Conservation (phyloP, 2,797 vertebrate genomes). For the Merluccius polli region DNA sequence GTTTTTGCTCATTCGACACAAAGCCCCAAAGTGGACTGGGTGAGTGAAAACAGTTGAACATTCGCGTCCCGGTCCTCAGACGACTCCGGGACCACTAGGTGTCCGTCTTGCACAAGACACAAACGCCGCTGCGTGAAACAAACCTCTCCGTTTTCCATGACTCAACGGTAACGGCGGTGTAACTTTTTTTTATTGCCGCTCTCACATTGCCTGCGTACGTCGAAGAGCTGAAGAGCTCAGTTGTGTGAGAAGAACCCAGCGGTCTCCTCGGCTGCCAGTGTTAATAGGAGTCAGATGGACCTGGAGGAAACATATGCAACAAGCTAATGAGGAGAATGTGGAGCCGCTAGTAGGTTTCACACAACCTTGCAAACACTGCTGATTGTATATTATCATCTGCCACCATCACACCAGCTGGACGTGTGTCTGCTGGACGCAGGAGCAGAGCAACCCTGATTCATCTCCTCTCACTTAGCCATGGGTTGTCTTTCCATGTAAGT, state of each 20-base stretch:
- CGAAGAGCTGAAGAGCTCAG: constrained; percentile 24
- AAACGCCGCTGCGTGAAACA: background rate
- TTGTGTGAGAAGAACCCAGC: constrained; percentile 36
- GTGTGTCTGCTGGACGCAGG: too few species aligned
- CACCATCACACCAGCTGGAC: background rate
- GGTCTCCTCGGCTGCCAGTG: constrained; percentile 43
- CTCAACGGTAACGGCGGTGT: constrained; percentile 45
- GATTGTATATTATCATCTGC: constrained; percentile 33
- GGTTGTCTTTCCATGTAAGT: too few species aligned
- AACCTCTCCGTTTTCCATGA: constrained; percentile 45
- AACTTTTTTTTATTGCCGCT: constrained; percentile 47
- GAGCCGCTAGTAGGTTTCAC: constrained; percentile 48
- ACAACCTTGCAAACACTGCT: constrained; percentile 30
- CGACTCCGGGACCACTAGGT: constrained; percentile 59
- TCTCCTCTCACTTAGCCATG: too few species aligned
- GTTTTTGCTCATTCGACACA: too few species aligned
- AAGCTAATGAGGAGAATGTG: constrained; percentile 47
- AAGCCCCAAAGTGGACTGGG: too few species aligned
- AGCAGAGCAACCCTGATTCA: too few species aligned
- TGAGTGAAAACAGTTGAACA: too few species aligned
- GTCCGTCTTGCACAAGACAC: constrained; percentile 50
- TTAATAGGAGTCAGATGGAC: constrained; percentile 61
- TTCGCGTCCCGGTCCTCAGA: too few species aligned
- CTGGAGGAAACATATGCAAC: constrained; percentile 20
- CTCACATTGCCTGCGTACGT: constrained; percentile 24